Base-by-base conservation (phyloP, 2,113 vertebrate species). In the Serinus canaria region DNA sequence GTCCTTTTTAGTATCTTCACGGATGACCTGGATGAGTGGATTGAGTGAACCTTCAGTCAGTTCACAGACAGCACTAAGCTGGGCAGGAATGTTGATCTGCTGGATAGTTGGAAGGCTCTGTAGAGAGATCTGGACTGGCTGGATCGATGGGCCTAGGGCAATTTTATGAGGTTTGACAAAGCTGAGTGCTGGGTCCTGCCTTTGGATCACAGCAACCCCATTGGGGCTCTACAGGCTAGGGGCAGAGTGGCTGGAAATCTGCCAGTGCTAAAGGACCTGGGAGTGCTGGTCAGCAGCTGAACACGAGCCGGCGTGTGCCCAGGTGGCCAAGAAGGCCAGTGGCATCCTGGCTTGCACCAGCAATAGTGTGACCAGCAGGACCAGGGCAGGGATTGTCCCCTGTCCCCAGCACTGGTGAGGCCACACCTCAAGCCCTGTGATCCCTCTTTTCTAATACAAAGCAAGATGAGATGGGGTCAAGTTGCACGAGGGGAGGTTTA, bases 71-170 rank as follows among this genome's bases (percentile, higher is more conserved):
- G 15, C 47, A 62, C 41, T 55, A 27, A 31, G 4, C 1, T 63
- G 47, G 31, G 22, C 49, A 41, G 41, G n/a, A 76, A 14, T 35
- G 17, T 19, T 82, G 39, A 25, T 68, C 55, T 76, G 55, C n/a
- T 69, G 41, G 14, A 35, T 22, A 13, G 63, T 22, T 41, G 41
- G 30, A 69, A 43, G 18, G 55, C 24, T 76, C 47, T 55, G 41
- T 12, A 62, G 62, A 60, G n/a, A 37, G 55, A 47, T 35, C 62
- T 68, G 41, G 28, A 44, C 12, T 20, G 41, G 23, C n/a, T 64
- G 70, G 27, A 23, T 37, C 0, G 0, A 41, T 41, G 56, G 14
- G 3, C 11, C 21, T 7, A 31, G 18, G 49, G 6, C 16, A 18
- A 1, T 25, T 20, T 21, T 35, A 9, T 27, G 35, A 41, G 21